phyloP scores from a whole-genome alignment of 2,113 vertebrate genomes.

The Equus przewalskii region DNA sequence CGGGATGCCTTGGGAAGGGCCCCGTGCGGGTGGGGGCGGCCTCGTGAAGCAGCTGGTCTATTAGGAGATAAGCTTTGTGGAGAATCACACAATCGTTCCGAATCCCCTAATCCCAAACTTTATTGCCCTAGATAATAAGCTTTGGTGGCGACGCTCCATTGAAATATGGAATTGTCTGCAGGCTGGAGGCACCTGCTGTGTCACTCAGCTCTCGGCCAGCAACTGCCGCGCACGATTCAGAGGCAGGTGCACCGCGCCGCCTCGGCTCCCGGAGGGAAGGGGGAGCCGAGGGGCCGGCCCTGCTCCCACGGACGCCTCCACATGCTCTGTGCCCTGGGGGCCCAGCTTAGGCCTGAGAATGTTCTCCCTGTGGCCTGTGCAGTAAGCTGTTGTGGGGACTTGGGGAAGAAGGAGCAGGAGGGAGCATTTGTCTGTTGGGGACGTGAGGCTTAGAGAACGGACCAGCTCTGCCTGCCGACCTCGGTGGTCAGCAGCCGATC shows the following conservation, averaged over 20 bases:
- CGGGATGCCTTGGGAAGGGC: conserved; percentile 80
- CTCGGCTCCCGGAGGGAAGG: background rate
- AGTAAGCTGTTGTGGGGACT: background rate
- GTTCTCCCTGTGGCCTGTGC: background rate
- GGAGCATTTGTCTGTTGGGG: background rate
- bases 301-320: background rate
- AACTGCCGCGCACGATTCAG: conserved; percentile 67
- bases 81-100: conserved; percentile 87
- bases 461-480: background rate
- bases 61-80: conserved; percentile 89
- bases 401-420: background rate
- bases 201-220: conserved; percentile 81
- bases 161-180: conserved; percentile 86
- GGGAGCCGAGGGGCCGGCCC: background rate
- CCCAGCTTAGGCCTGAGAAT: background rate
- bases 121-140: conserved; percentile 89
- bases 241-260: conserved; percentile 70
- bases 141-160: conserved; percentile 85
- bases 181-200: conserved; percentile 86
- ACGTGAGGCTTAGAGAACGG: background rate
- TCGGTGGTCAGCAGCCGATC: too few species aligned
- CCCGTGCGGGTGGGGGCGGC: conserved; percentile 53
- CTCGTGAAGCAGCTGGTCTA: conserved; percentile 89
- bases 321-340: background rate
- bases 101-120: conserved; percentile 89